phyloP scores from a whole-genome alignment of 2,888 invertebrate species.

The Morinoia aosen region DNA sequence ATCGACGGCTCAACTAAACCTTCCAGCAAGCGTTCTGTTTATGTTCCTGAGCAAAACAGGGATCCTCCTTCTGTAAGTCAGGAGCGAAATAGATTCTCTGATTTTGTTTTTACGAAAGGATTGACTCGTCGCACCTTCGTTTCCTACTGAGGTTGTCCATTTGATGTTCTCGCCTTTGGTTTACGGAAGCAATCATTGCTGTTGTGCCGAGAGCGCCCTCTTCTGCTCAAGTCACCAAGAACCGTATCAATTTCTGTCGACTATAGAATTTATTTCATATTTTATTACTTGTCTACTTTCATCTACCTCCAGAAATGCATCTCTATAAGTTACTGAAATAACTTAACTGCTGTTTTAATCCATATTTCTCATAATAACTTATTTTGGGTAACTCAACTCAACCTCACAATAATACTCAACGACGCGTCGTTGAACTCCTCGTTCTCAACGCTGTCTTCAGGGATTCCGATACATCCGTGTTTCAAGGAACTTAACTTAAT shows the following conservation, averaged over 20 bases:
- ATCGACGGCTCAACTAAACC: constrained; percentile 1
- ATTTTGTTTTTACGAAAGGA: neutral
- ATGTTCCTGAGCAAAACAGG: neutral
- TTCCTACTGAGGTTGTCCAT: neutral
- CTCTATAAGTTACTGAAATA: neutral
- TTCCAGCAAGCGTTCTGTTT: too few species aligned
- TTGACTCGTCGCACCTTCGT: neutral
- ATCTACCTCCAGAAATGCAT: constrained; percentile 10
- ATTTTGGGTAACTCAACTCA: neutral
- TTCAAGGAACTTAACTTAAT: neutral
- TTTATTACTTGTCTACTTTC: neutral
- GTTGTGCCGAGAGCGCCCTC: neutral
- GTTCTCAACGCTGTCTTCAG: neutral
- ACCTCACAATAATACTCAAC: neutral
- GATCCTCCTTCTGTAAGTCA: neutral
- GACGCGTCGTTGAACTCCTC: neutral
- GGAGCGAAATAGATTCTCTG: neutral
- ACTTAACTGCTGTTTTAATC: neutral
- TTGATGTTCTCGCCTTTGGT: neutral
- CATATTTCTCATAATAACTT: neutral
- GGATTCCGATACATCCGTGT: constrained; percentile 8
- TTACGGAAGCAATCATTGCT: neutral
- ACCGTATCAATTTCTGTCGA: neutral
- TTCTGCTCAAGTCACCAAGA: neutral
- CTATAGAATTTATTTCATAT: neutral